A percentile compares a stretch with the other conserved stretches of the same genome.
Evolutionary conservation across 2,797 vertebrate species (phyloP).

Genomic region (Adelosebastes latens): DNA sequence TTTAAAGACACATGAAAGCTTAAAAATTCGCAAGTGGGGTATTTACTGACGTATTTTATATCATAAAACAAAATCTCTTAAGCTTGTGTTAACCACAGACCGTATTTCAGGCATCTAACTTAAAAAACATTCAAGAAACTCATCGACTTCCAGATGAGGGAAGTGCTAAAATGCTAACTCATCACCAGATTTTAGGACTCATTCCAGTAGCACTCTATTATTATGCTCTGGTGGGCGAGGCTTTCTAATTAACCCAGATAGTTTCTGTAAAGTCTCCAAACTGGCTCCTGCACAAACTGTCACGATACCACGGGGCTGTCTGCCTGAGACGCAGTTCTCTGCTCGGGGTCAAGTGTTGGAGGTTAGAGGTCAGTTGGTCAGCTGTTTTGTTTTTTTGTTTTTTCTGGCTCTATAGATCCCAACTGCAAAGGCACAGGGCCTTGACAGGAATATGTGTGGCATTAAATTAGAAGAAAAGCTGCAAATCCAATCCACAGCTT

Average conservation of each 20-base stretch:
- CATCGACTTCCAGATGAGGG: no score
- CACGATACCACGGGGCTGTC: neutral
- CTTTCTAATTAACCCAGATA: constrained; percentile 5
- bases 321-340: neutral
- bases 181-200: no score
- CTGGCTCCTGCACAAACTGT: neutral
- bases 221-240: neutral
- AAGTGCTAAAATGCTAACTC: no score
- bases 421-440: neutral
- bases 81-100: no score
- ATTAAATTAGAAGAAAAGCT: constrained; percentile 19
- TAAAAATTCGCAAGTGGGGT: no score
- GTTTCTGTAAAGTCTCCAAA: constrained; percentile 7
- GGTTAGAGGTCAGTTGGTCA: constrained; percentile 9
- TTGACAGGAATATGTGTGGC: neutral
- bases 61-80: no score
- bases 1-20: no score
- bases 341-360: neutral
- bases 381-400: neutral
- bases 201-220: neutral
- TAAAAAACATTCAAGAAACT: no score
- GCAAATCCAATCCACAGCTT: constrained; percentile 30
- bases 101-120: no score
- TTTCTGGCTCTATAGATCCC: neutral
- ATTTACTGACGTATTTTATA: no score